phyloP scores from a whole-genome alignment of 1,140 invertebrate species.

The Heliconius congener region DNA sequence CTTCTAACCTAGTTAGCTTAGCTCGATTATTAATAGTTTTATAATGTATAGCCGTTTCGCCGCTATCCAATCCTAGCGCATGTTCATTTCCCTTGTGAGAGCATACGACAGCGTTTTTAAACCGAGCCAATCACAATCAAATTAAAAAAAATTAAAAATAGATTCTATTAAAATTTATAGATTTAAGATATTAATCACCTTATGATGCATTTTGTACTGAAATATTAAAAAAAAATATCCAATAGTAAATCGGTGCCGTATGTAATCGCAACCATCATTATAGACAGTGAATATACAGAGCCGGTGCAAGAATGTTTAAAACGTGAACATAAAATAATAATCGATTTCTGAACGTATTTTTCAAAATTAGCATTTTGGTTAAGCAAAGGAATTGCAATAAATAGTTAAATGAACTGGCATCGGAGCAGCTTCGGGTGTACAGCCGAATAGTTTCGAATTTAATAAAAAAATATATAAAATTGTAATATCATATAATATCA shows the following conservation, averaged over 20 bases:
- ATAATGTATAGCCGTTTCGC: constrained; percentile 53
- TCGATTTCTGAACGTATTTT: constrained; percentile 39
- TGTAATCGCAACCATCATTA: constrained; percentile 53
- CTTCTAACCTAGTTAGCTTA: constrained; percentile 62
- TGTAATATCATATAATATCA: constrained; percentile 77
- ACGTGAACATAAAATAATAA: constrained; percentile 19
- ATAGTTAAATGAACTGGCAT: constrained; percentile 77
- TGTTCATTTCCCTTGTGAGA: constrained; percentile 43
- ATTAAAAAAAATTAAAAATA: constrained; percentile 27
- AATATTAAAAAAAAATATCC: neutral
- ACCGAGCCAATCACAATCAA: constrained; percentile 37
- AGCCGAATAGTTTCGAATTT: constrained; percentile 78
- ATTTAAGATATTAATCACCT: constrained; percentile 30
- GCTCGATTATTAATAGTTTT: constrained; percentile 58
- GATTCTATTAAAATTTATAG: constrained; percentile 36
- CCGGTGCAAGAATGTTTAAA: constrained; percentile 39
- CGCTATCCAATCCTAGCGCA: constrained; percentile 42
- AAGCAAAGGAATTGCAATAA: constrained; percentile 73
- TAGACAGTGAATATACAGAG: constrained; percentile 74
- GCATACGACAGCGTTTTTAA: constrained; percentile 46
- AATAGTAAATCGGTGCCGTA: constrained; percentile 39
- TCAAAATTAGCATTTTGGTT: constrained; percentile 46
- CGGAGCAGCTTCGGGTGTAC: constrained; percentile 65
- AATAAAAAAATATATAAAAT: constrained; percentile 51
- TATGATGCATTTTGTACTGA: constrained; percentile 14